A percentile compares a stretch with the other conserved stretches of the same genome.
phyloP scores from a whole-genome alignment of 2,888 invertebrate species.

The Athalia rosae region DNA sequence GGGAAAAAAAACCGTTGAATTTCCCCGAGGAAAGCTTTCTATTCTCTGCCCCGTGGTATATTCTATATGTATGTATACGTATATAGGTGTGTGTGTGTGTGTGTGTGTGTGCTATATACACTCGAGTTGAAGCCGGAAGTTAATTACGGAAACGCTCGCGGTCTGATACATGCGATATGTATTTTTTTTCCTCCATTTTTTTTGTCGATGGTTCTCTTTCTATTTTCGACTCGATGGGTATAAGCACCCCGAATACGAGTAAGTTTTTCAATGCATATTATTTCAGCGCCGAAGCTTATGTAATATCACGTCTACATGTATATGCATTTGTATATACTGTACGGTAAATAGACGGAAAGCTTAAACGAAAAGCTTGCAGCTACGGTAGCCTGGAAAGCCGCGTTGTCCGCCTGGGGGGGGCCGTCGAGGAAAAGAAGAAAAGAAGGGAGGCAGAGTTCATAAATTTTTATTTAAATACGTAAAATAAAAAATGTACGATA shows the following conservation, averaged over 20 bases:
- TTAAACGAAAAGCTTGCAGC: slow-evolving; percentile 28
- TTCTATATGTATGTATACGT: no score
- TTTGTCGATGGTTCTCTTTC: background rate
- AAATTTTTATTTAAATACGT: slow-evolving; percentile 25
- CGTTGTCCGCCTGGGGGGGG: slow-evolving; percentile 7
- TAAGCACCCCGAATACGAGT: background rate
- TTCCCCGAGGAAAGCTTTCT: no score
- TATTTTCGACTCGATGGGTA: background rate
- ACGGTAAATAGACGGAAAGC: background rate
- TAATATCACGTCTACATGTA: no score
- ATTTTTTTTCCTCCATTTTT: background rate
- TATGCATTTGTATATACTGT: no score
- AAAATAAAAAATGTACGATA: background rate
- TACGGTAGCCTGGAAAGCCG: background rate
- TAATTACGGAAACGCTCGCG: no score
- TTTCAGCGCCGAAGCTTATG: slow-evolving; percentile 15
- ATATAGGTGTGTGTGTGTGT: no score
- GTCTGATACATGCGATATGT: no score
- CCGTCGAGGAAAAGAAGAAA: background rate
- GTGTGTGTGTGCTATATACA: no score
- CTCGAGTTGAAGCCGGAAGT: no score
- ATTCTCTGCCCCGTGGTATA: no score
- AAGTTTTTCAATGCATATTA: slow-evolving; percentile 31
- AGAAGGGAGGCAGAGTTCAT: slow-evolving; percentile 9
- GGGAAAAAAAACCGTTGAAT: no score